Conservation (phyloP, 2,797 vertebrate species). For the Cossypha niveicapilla region DNA sequence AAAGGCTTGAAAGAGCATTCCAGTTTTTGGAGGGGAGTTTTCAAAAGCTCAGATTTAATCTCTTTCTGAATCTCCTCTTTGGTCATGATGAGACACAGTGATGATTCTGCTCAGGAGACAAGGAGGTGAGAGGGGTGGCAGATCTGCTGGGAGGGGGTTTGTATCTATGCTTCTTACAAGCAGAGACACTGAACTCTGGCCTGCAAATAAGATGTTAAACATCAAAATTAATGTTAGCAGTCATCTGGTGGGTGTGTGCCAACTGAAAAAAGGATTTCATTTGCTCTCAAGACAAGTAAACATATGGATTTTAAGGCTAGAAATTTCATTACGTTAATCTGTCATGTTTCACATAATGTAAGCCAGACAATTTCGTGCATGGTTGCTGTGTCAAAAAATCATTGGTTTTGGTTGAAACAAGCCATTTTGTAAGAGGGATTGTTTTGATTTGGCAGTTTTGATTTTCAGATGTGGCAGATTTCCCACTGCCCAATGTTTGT, state of each 20-base stretch:
- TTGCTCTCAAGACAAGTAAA: not conserved
- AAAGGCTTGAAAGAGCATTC: not conserved
- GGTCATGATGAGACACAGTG: not conserved
- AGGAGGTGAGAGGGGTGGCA: not conserved
- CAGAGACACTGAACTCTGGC: not conserved
- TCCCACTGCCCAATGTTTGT: not conserved
- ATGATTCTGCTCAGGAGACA: not conserved
- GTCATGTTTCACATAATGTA: not conserved
- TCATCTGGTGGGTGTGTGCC: not conserved
- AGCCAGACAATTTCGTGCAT: slow-evolving; percentile 30
- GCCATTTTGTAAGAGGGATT: not conserved
- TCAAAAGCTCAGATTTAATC: not conserved
- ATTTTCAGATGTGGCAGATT: not conserved
- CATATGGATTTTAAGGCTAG: slow-evolving; percentile 14
- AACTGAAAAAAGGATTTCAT: not conserved
- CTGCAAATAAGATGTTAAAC: not conserved
- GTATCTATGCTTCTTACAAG: not conserved
- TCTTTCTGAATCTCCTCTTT: not conserved
- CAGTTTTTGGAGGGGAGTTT: not conserved
- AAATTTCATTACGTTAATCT: slow-evolving; percentile 1
- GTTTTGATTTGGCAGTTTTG: slow-evolving; percentile 28
- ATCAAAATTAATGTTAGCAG: not conserved
- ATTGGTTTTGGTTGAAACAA: slow-evolving; percentile 13
- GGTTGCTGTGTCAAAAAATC: slow-evolving; percentile 9
- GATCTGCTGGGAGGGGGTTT: not conserved